Evolutionary conservation across 2,888 invertebrate species (phyloP).

Genomic region (Bimastos eiseni): DNA sequence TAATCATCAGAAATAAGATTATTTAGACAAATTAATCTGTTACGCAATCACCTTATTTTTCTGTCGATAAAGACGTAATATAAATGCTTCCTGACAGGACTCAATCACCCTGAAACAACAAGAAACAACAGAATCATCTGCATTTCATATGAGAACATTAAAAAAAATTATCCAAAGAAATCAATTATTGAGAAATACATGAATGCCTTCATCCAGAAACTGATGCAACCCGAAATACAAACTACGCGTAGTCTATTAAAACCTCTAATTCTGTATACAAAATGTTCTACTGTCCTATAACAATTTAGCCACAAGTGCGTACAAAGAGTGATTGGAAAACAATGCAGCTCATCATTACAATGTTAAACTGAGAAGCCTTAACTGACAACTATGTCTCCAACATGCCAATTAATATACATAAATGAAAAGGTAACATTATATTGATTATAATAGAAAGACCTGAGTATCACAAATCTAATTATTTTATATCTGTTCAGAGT

Average conservation of each 20-base stretch:
- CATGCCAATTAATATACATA: neutral
- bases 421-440: no score
- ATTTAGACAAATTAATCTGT: neutral
- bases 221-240: neutral
- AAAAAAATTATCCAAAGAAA: neutral
- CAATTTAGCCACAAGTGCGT: no score
- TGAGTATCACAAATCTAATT: no score
- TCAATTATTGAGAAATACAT: neutral
- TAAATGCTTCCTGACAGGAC: slow-evolving; percentile 93
- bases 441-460: no score
- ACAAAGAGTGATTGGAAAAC: no score
- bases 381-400: neutral
- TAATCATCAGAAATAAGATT: no score
- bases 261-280: neutral
- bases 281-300: neutral
- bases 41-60: slow-evolving; percentile 76
- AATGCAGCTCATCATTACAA: no score
- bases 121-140: neutral
- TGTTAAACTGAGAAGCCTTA: neutral
- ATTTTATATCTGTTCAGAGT: neutral
- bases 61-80: slow-evolving; percentile 85
- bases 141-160: neutral
- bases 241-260: neutral
- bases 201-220: neutral
- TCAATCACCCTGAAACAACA: slow-evolving; percentile 65